phyloP scores from a whole-genome alignment of 2,888 invertebrate species.

The Agrotis clavis region DNA sequence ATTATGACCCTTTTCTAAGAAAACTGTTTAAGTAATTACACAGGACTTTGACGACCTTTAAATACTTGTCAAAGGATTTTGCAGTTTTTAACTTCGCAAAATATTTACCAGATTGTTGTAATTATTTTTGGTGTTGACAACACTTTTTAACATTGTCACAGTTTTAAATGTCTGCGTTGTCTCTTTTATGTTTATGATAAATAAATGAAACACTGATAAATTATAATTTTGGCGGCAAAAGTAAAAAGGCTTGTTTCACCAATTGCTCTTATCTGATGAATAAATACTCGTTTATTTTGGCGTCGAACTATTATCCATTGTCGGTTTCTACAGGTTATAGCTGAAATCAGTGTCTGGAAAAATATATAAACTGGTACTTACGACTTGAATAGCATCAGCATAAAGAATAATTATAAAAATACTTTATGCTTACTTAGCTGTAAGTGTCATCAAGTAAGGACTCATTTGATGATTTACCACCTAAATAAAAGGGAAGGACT shows the following conservation, averaged over 20 bases:
- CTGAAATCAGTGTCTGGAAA: too few species aligned
- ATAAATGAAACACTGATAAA: conserved; percentile 24
- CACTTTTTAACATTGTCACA: conserved; percentile 4
- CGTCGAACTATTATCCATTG: not conserved
- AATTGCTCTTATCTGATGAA: not conserved
- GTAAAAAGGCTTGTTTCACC: not conserved
- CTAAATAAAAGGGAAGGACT: too few species aligned
- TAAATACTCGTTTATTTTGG: not conserved
- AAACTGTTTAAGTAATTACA: conserved; percentile 26
- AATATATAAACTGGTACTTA: too few species aligned
- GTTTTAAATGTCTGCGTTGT: conserved; percentile 2
- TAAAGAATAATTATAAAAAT: too few species aligned
- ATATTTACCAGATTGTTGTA: conserved; percentile 29
- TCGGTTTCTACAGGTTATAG: too few species aligned
- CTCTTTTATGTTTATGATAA: conserved; percentile 10
- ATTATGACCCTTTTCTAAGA: conserved; percentile 5
- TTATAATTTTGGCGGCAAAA: conserved; percentile 5
- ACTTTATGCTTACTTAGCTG: too few species aligned
- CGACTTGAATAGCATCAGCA: too few species aligned
- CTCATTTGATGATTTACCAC: too few species aligned
- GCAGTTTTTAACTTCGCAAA: conserved; percentile 21
- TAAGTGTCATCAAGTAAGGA: too few species aligned
- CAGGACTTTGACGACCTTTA: not conserved
- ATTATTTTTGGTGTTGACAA: conserved; percentile 21
- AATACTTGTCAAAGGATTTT: conserved; percentile 29